Conservation (phyloP, 2,113 vertebrate species). For the Aramus guarauna region DNA sequence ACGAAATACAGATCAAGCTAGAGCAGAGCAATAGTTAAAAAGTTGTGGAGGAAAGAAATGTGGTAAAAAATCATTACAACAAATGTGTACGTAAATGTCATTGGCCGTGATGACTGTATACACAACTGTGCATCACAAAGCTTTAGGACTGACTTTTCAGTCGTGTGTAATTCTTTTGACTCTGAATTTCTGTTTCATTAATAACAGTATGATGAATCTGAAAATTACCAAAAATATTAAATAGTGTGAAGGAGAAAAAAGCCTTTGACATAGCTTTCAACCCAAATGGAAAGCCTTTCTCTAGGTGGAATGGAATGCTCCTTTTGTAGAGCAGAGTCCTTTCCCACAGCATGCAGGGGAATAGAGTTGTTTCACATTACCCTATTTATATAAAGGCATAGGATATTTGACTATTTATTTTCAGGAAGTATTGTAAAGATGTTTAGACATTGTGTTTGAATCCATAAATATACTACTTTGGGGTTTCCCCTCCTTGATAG, state of each 20-base stretch:
- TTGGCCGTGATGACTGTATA: neutral
- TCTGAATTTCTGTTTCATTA: neutral
- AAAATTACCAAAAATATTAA: neutral
- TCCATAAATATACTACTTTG: neutral
- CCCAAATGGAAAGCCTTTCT: neutral
- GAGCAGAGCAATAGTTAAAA: neutral
- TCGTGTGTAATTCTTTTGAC: neutral
- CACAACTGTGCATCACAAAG: neutral
- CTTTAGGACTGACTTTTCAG: neutral
- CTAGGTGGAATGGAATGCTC: neutral
- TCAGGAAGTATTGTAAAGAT: neutral
- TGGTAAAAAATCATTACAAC: neutral
- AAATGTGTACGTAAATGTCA: neutral
- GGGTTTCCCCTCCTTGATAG: conserved; percentile 51
- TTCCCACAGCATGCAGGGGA: neutral
- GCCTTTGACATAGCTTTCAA: neutral
- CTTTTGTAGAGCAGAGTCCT: neutral
- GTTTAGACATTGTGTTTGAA: neutral
- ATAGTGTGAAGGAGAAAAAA: neutral
- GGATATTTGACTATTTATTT: neutral
- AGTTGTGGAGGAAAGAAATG: neutral
- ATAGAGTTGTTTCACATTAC: neutral
- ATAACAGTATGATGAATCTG: neutral
- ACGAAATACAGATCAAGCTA: neutral
- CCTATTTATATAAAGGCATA: neutral